Percentiles rank a stretch among this genome's conserved stretches.
Conservation (phyloP, 2,113 vertebrate species). For the Heterochromis multidens region DNA sequence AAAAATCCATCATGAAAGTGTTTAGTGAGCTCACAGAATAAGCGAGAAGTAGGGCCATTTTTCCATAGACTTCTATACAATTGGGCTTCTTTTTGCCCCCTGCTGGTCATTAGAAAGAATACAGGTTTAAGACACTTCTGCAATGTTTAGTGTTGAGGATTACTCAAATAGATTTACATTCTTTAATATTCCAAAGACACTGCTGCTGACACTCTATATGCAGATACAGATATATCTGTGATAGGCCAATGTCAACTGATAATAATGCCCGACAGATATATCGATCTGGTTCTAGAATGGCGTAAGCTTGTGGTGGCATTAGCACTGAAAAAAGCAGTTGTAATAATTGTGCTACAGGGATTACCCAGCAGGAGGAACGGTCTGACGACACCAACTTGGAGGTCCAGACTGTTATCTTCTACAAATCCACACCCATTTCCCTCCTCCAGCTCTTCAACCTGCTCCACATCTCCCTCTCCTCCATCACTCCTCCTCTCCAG, state of each 20-base stretch:
- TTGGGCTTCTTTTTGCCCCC: neutral
- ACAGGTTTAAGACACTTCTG: neutral
- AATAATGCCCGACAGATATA: neutral
- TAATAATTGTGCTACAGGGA: neutral
- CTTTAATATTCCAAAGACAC: neutral
- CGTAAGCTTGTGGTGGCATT: neutral
- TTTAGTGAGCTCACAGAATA: fast-evolving
- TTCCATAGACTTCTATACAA: neutral
- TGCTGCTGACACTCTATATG: neutral
- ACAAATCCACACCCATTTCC: conserved; percentile 81
- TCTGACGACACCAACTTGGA: conserved; percentile 85
- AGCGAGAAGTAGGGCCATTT: neutral
- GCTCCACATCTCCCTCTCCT: neutral
- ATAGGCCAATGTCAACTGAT: neutral
- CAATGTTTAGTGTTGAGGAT: neutral
- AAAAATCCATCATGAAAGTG: neutral
- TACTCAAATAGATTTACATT: neutral
- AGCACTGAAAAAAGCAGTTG: neutral
- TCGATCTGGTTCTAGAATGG: neutral
- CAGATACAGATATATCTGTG: neutral
- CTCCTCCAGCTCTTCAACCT: conserved; percentile 44
- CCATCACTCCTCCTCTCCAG: conserved; percentile 84
- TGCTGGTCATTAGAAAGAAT: neutral
- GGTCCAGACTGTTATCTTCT: conserved; percentile 84
- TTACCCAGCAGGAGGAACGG: conserved; percentile 92